Percentiles rank a stretch among this genome's conserved stretches.
phyloP scores from a whole-genome alignment of 2,888 invertebrate genomes.

The Chouioia cunea region DNA sequence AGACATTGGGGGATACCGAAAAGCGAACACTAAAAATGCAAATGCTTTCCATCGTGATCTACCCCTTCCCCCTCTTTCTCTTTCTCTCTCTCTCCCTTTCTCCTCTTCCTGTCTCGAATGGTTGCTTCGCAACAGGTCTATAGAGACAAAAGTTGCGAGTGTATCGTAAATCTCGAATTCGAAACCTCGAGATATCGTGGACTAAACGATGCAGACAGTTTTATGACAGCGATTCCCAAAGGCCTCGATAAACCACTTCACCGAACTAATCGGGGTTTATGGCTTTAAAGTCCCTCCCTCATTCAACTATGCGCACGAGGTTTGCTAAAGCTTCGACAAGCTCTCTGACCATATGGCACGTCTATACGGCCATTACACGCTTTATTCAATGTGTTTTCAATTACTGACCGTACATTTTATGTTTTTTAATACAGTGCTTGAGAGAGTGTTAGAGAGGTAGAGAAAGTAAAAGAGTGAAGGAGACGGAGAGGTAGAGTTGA shows the following conservation, averaged over 20 bases:
- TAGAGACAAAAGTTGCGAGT: slow-evolving; percentile 41
- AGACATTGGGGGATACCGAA: slow-evolving; percentile 30
- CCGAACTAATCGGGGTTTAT: slow-evolving; percentile 47
- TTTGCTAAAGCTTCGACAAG: background rate
- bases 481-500: background rate
- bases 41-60: slow-evolving; percentile 29
- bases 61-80: background rate
- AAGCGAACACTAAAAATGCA: slow-evolving; percentile 44
- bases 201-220: slow-evolving; percentile 42
- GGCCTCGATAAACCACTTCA: slow-evolving; percentile 46
- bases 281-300: slow-evolving; percentile 41
- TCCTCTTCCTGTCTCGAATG: slow-evolving; percentile 15
- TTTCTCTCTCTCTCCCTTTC: background rate
- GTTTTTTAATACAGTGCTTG: slow-evolving; percentile 19
- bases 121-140: slow-evolving; percentile 44
- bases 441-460: too few relatives aligned
- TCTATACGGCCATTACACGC: slow-evolving; percentile 20
- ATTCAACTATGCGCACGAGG: slow-evolving; percentile 33
- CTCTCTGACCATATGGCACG: background rate
- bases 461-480: too few relatives aligned
- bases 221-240: slow-evolving; percentile 45
- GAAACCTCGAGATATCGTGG: slow-evolving; percentile 40
- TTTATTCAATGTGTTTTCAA: slow-evolving; percentile 45
- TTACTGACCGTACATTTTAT: slow-evolving; percentile 1
- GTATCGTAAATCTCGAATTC: slow-evolving; percentile 29